Conservation (phyloP, 2,797 vertebrate genomes). For the Nasua narica region DNA sequence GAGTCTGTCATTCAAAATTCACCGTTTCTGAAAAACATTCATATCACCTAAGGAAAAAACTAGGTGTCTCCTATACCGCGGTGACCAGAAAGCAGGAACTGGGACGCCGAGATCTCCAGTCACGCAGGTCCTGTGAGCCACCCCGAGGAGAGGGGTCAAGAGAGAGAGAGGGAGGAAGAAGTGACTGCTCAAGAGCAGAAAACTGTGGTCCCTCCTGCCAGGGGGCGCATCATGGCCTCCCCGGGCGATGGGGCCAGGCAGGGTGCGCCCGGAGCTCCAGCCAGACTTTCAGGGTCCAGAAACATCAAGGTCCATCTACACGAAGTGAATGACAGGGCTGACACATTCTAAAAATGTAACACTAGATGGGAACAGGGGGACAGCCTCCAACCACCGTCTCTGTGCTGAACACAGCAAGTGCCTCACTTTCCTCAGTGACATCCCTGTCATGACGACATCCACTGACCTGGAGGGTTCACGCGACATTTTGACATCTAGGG, state of each 20-base stretch:
- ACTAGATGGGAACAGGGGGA: neutral
- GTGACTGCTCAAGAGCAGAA: neutral
- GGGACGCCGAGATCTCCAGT: neutral
- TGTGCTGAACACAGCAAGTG: neutral
- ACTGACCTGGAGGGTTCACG: neutral
- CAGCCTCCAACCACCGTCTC: rapidly evolving
- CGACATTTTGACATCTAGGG: neutral
- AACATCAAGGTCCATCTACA: neutral
- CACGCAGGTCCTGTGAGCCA: neutral
- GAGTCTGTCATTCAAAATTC: neutral
- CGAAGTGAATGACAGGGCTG: neutral
- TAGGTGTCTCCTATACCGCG: neutral
- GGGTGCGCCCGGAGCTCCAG: neutral
- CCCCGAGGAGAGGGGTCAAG: neutral
- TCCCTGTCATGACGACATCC: rapidly evolving
- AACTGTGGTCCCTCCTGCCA: neutral
- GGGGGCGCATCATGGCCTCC: neutral
- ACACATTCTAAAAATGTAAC: neutral
- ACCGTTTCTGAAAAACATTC: neutral
- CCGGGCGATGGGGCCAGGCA: neutral
- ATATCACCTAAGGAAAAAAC: neutral
- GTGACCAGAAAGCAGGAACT: neutral
- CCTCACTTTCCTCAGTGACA: neutral
- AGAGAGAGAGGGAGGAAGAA: neutral
- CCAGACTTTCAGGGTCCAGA: neutral